phyloP scores from a whole-genome alignment of 2,113 vertebrate species.

The Clinocottus analis region DNA sequence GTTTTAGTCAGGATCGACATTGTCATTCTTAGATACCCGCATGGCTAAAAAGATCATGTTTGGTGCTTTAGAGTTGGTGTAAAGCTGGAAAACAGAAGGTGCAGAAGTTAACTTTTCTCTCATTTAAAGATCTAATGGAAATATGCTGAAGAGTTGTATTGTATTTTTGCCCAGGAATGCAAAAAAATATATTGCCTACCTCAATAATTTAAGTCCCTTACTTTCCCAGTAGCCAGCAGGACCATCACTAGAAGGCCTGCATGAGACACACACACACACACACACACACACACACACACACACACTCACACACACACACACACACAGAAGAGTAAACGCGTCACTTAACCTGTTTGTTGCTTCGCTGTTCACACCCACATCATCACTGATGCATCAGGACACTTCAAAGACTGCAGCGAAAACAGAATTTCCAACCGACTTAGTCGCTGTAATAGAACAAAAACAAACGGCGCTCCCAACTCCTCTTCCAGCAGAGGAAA shows the following conservation, averaged over 20 bases:
- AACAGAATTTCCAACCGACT: slow-evolving; percentile 9
- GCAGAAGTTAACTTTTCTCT: no score
- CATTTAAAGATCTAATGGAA: no score
- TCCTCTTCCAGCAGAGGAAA: not conserved
- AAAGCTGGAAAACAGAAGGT: no score
- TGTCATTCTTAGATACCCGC: no score
- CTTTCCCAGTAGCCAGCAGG: not conserved
- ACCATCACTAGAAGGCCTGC: not conserved
- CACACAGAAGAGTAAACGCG: slow-evolving; percentile 9
- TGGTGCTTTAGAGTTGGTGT: not conserved
- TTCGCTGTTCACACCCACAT: slow-evolving; percentile 5
- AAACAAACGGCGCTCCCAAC: not conserved
- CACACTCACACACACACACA: not conserved
- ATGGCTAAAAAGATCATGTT: not conserved
- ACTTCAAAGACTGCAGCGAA: not conserved
- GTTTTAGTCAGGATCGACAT: no score
- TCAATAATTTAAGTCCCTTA: no score
- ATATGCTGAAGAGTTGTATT: no score
- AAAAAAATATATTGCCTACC: no score
- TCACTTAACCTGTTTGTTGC: slow-evolving; percentile 20
- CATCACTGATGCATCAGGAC: slow-evolving; percentile 4
- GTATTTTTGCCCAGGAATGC: no score
- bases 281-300: not conserved
- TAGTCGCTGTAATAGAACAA: not conserved
- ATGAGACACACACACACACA: not conserved